Evolutionary conservation across 2,888 invertebrate species (phyloP), one percentile per base, ranked within the genome.

Genomic region (Miltochrista miniata): DNA sequence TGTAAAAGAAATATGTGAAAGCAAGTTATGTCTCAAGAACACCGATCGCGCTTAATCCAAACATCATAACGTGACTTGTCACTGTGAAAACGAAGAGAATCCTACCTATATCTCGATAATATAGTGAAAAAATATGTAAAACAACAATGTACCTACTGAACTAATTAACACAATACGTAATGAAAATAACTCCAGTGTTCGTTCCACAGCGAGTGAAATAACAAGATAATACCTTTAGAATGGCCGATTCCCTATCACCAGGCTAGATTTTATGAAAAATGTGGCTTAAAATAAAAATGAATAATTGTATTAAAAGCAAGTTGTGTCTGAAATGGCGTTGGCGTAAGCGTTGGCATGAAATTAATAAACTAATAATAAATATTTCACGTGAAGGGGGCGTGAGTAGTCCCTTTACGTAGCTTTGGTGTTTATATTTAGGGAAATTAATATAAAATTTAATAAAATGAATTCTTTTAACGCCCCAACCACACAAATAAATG

Each of bases 391-490:
- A 54, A 52, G 64, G 56, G 49, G 50, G 56, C 62, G 61, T 70
- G 60, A 53, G 51, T 48, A 53, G 59, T 51, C 53, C 56, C 52
- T 64, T 62, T 62, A 70, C 68, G 54, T 74, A 74, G 72, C 68
- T 68, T 60, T 58, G 61, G 61, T 57, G 61, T 60, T 59, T 59
- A 62, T 64, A 56, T 33, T 15, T 68, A 58, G 56, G 63, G 59
- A 59, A 56, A 59, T 63, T 47, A 56, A 63, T 48, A 61, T 56
- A 55, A 70, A 69, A 59, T 57, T 56, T 54, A 64, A 55, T 68
- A 89, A 83, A 70, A 91, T 91, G 91, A 91, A 91, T 80, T 76
- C 90, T 13, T 90, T 90, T 53, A 91, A 88, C 76, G 90, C 88
- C 14, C 90, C 91, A 4, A 90, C 89, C 2, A 90, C 90, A 58